These are phyloP conservation scores for Pachyseris speciosa DNA, from an alignment of 64 coral and sea anemone genomes.

Conservation along the genomic window DNA sequence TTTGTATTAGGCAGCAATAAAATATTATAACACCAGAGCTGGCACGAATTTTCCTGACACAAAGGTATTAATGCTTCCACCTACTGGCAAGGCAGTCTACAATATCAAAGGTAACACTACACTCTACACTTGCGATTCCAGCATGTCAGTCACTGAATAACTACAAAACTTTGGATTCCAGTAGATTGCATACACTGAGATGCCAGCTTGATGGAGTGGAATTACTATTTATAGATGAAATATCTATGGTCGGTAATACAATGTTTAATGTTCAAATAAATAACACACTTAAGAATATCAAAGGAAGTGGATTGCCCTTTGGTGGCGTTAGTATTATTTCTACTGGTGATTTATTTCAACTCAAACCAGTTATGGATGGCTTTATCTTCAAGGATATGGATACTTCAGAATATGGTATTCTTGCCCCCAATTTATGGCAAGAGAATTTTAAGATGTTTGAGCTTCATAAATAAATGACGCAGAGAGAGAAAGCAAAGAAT, in stretches of 20 bases:
- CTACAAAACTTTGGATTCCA: constrained; percentile 34
- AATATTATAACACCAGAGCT: too few species aligned
- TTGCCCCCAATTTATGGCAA: constrained; percentile 30
- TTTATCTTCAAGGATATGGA: constrained; percentile 52
- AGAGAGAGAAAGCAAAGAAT: constrained; percentile 65
- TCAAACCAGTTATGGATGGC: constrained; percentile 51
- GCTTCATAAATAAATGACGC: constrained; percentile 54
- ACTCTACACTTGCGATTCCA: constrained; percentile 29
- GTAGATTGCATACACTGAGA: constrained; percentile 48
- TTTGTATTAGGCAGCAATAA: too few species aligned
- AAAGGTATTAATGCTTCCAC: constrained; percentile 25
- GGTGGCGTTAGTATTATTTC: constrained; percentile 52
- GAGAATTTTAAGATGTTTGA: constrained; percentile 66
- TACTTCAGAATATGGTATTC: too few species aligned
- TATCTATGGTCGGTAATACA: too few species aligned
- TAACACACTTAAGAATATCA: constrained; percentile 59
- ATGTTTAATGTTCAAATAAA: constrained; percentile 59
- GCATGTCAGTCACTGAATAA: constrained; percentile 29
- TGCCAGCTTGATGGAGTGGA: constrained; percentile 24
- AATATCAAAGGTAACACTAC: constrained; percentile 51
- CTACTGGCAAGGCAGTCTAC: constrained; percentile 45
- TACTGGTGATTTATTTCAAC: constrained; percentile 50
- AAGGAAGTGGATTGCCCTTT: constrained; percentile 23
- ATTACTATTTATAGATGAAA: constrained; percentile 61
- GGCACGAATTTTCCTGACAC: constrained; percentile 28